phyloP scores from a whole-genome alignment of 2,888 invertebrate species.

The Opisthograptis luteolata region DNA sequence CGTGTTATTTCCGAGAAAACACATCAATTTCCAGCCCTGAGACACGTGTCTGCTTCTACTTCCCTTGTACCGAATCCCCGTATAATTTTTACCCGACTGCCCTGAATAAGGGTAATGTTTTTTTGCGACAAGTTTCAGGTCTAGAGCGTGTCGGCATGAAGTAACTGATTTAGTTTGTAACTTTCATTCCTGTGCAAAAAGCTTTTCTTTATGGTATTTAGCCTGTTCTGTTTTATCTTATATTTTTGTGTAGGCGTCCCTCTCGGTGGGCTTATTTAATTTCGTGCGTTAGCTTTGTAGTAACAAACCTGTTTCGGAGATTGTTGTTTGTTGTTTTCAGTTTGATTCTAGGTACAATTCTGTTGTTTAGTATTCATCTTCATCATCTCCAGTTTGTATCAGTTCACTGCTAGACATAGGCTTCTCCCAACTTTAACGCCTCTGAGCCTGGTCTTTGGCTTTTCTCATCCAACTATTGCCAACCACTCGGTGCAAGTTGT shows the following conservation, averaged over 20 bases:
- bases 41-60: slow-evolving; percentile 13
- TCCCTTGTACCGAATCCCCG: slow-evolving; percentile 15
- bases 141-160: slow-evolving; percentile 15
- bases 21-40: slow-evolving; percentile 20
- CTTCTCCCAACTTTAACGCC: no score
- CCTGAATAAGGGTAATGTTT: no score
- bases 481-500: no score
- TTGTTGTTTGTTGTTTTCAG: background rate
- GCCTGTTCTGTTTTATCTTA: background rate
- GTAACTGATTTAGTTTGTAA: slow-evolving; percentile 22
- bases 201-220: slow-evolving; percentile 13
- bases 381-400: no score
- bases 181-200: slow-evolving; percentile 12
- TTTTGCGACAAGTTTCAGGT: slow-evolving; percentile 16
- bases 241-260: background rate
- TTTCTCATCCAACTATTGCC: no score
- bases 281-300: background rate
- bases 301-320: background rate
- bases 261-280: slow-evolving; percentile 2
- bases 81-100: no score
- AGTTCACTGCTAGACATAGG: no score
- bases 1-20: slow-evolving; percentile 29
- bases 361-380: no score
- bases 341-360: background rate
- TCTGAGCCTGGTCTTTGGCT: no score